phyloP scores from a whole-genome alignment of 2,888 invertebrate species.

The Saturnia pavonia region DNA sequence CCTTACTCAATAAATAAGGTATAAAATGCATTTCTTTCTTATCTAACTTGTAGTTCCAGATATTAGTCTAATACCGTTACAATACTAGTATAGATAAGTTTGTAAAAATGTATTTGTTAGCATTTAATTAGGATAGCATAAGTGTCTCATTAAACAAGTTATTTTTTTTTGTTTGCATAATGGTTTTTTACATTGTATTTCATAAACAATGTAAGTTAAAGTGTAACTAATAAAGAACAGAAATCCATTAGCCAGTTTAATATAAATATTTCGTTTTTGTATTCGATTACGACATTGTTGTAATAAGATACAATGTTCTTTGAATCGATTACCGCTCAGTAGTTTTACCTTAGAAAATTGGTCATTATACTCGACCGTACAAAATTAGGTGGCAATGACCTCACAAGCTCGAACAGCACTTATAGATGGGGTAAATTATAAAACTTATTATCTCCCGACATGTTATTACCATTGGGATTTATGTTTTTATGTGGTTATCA shows the following conservation, averaged over 20 bases:
- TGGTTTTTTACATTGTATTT: background rate
- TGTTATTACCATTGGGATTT: slow-evolving; percentile 48
- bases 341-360: slow-evolving; percentile 55
- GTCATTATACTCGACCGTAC: slow-evolving; percentile 48
- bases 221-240: background rate
- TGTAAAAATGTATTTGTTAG: background rate
- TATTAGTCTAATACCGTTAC: no score
- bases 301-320: slow-evolving; percentile 32
- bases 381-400: slow-evolving; percentile 63
- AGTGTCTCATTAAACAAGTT: background rate
- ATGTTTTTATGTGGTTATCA: slow-evolving; percentile 26
- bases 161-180: background rate
- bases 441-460: slow-evolving; percentile 48
- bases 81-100: no score
- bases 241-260: background rate
- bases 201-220: background rate
- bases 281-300: slow-evolving; percentile 31
- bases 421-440: slow-evolving; percentile 48
- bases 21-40: no score
- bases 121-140: background rate
- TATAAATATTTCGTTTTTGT: background rate
- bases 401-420: slow-evolving; percentile 37
- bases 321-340: slow-evolving; percentile 43
- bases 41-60: no score
- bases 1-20: no score